Conservation (phyloP, 2,113 vertebrate genomes). For the Globicephala melas region DNA sequence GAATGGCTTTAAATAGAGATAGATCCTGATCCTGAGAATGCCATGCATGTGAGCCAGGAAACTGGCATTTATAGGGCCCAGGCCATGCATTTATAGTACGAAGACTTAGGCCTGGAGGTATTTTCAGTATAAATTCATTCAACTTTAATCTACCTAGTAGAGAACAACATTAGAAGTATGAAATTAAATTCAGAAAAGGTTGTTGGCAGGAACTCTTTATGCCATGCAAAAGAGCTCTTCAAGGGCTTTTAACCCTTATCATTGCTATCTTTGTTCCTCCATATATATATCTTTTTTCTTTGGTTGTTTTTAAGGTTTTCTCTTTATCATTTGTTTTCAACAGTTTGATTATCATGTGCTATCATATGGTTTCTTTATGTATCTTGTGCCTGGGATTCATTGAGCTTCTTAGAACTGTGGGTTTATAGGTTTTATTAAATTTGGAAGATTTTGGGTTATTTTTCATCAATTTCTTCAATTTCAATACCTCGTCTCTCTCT, state of each 20-base stretch:
- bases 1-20: neutral
- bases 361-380: neutral
- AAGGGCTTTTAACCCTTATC: neutral
- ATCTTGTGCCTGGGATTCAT: neutral
- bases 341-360: neutral
- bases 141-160: constrained; percentile 43
- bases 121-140: constrained; percentile 64
- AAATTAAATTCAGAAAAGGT: constrained; percentile 52
- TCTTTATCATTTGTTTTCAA: neutral
- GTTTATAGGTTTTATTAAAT: constrained; percentile 6
- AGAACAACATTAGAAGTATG: constrained; percentile 55
- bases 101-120: constrained; percentile 40
- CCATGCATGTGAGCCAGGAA: constrained; percentile 4
- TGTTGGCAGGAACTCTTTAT: constrained; percentile 24
- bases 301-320: neutral
- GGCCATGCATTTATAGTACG: neutral
- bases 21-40: neutral
- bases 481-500: neutral
- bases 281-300: neutral
- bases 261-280: neutral
- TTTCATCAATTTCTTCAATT: neutral
- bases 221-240: constrained; percentile 31
- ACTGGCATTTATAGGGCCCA: neutral
- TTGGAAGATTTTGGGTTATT: neutral
- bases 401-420: neutral